phyloP scores from a whole-genome alignment of 2,888 invertebrate genomes.

The Tortrix viridana region DNA sequence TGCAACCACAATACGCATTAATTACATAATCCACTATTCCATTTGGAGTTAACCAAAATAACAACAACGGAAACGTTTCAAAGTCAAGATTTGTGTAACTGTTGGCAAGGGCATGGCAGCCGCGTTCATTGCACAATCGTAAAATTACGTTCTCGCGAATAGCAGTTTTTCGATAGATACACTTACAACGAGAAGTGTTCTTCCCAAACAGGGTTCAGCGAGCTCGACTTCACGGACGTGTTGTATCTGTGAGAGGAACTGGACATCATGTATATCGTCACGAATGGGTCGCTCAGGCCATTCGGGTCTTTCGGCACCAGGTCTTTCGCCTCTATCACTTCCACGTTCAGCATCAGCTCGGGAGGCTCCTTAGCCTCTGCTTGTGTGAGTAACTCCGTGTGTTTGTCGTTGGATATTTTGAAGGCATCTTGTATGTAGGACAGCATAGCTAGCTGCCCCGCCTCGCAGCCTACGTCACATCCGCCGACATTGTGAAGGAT shows the following conservation, averaged over 20 bases:
- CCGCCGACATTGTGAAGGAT: slow-evolving; percentile 94
- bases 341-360: slow-evolving; percentile 92
- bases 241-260: slow-evolving; percentile 91
- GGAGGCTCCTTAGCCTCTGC: slow-evolving; percentile 93
- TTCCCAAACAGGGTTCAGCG: slow-evolving; percentile 97
- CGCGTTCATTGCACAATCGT: slow-evolving; percentile 24
- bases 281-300: slow-evolving; percentile 98
- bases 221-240: slow-evolving; percentile 95
- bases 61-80: slow-evolving; percentile 26
- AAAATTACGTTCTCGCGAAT: slow-evolving; percentile 17
- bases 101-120: slow-evolving; percentile 34
- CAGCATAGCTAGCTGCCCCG: slow-evolving; percentile 87
- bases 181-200: slow-evolving; percentile 98
- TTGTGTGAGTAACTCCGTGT: slow-evolving; percentile 87
- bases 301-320: slow-evolving; percentile 93
- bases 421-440: slow-evolving; percentile 91
- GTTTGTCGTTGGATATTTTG: slow-evolving; percentile 90
- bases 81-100: slow-evolving; percentile 30
- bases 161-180: slow-evolving; percentile 25
- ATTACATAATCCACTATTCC: slow-evolving; percentile 4
- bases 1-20: slow-evolving; percentile 64
- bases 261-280: slow-evolving; percentile 94
- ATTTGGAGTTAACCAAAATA: slow-evolving; percentile 8
- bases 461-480: slow-evolving; percentile 88
- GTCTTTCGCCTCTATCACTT: slow-evolving; percentile 94